Evolutionary conservation across 2,113 vertebrate genomes (phyloP).

Genomic region (Daubentonia madagascariensis): DNA sequence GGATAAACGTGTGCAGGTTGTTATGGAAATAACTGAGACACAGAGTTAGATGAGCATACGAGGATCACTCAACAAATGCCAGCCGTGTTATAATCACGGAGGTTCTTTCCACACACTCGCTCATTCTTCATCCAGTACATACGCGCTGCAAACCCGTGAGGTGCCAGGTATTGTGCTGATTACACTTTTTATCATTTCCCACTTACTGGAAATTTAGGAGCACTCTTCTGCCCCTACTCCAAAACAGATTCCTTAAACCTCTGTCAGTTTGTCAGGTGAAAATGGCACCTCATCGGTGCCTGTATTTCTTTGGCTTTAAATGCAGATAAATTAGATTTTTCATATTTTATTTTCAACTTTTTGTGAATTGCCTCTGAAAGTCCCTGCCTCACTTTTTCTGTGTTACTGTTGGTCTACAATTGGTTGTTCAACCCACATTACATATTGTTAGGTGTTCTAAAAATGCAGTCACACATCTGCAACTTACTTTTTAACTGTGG

Average conservation of each 20-base stretch:
- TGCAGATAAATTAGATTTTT: not conserved
- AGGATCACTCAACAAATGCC: not conserved
- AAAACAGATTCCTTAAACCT: too few relatives aligned
- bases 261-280: too few relatives aligned
- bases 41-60: too few relatives aligned
- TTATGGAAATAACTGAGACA: not conserved
- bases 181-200: too few relatives aligned
- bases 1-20: not conserved
- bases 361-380: not conserved
- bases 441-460: accelerated
- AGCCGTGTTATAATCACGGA: not conserved
- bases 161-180: not conserved
- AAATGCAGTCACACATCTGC: not conserved
- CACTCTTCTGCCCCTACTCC: too few relatives aligned
- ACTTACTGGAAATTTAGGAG: not conserved
- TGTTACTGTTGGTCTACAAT: accelerated
- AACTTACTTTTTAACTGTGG: not conserved
- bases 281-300: accelerated
- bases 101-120: not conserved
- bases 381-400: not conserved
- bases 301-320: not conserved
- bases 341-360: not conserved
- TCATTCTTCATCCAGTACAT: too few relatives aligned
- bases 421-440: not conserved
- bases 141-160: accelerated